Base-by-base conservation (phyloP, 1,140 invertebrate genomes). In the Heterodera carotae region DNA sequence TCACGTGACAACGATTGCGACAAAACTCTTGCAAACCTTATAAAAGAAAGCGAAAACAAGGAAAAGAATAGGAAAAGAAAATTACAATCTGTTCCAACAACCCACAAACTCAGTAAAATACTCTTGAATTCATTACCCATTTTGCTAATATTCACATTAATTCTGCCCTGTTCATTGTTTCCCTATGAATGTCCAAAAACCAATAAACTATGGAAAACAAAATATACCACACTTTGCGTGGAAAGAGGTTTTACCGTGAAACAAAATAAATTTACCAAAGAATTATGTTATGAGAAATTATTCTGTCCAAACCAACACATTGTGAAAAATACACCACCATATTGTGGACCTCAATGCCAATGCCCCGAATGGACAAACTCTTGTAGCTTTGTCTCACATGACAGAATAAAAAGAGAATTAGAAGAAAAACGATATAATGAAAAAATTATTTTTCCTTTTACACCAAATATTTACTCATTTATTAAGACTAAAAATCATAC, bases 401-500 rank as follows among this genome's bases (percentile, higher is more conserved):
- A 53, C 18, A 15, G 12, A 53, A 15, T 53, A 53, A 15, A 15
- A 2, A 53, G 12, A 18, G 48, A 53, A 53, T 22, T 53, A 15
- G 22, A 2, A 2, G 18, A 15, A 22, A 0, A 2, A 5, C 1
- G 5, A 5, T 2, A 2, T 0, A 15, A 1, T 2, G 0, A 2
- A 53, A 53, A 53, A 0, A 2, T 53, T 2, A 2, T 53, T 22
- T 22, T 18, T 18, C 2, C 4, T 22, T 15, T 53, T 53, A 18
- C 12, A n/a, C 48, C 48, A 43, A 43, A 43, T 0, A 3, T 53
- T 18, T 53, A 18, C 4, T 53, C 48, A n/a, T 53, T 53, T 4
- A 53, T 18, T 18, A 15, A 22, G 5, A 53, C 48, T 5, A 22
- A 22, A 18, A 18, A 15, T 22, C 22, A 18, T 22, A 18, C 48